Conservation (phyloP, 1,140 invertebrate species). For the Monomorium pharaonis region DNA sequence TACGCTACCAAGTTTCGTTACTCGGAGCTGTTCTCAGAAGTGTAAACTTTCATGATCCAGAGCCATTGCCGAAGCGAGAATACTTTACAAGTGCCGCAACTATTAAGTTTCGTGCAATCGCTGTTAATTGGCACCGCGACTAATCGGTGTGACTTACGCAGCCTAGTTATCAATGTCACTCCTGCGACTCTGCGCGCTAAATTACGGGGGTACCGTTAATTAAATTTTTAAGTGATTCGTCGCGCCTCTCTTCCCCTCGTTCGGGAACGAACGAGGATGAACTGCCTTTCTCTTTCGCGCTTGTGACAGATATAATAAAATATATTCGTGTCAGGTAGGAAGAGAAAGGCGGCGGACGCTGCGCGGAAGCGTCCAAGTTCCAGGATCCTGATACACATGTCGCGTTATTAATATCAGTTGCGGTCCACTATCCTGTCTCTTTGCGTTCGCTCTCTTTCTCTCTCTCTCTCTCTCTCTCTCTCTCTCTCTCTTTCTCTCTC, state of each 20-base stretch:
- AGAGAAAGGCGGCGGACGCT: conserved; percentile 52
- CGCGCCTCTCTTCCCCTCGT: conserved; percentile 37
- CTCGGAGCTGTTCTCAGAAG: conserved; percentile 6
- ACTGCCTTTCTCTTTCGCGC: conserved; percentile 27
- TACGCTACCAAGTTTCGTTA: background rate
- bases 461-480: background rate
- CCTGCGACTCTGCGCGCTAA: conserved; percentile 25
- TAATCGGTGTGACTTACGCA: conserved; percentile 37
- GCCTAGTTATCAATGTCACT: conserved; percentile 14
- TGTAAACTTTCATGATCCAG: background rate
- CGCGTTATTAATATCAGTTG: conserved; percentile 78
- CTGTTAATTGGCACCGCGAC: conserved; percentile 34
- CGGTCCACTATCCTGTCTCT: conserved; percentile 16
- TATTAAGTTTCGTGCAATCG: background rate
- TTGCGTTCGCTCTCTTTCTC: too few relatives aligned
- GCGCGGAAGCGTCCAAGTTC: conserved; percentile 65
- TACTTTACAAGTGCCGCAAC: background rate
- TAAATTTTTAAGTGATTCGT: conserved; percentile 55
- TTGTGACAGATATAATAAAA: conserved; percentile 57
- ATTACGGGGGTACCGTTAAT: conserved; percentile 46
- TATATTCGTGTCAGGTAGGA: conserved; percentile 39
- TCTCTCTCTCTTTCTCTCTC: background rate
- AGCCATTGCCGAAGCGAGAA: conserved; percentile 1
- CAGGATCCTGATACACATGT: conserved; percentile 73
- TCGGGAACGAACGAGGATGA: background rate